Evolutionary conservation across 2,888 invertebrate species (phyloP), one percentile per base, ranked within the genome.

Genomic region (Automeris io): DNA sequence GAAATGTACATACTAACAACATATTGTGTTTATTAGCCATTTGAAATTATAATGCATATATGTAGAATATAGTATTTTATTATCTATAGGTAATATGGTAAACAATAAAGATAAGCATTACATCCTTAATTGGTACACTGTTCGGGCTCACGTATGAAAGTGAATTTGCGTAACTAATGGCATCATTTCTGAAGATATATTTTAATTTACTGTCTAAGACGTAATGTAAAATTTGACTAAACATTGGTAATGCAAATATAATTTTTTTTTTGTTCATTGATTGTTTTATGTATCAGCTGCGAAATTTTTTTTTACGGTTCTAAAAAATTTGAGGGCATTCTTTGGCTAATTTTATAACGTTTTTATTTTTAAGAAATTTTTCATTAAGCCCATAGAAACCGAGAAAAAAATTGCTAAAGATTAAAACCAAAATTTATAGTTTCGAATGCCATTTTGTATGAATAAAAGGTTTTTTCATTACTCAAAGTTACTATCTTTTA

Each of bases 31-130:
- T 42, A 51, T 39, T 44, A 29, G 37, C 29, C 26, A 44, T 49
- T 45, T 43, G 41, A 47, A 47, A 47, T 33, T 42, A 46, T 40
- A 46, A 45, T 49, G 33, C 41, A 29, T 8, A 8, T 16, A 4
- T 29, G 16, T 16, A 29, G 29, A 16, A 11, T 32, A 23, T 33
- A 18, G 11, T 32, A 37, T 32, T 37, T 22, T 37, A 37, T 37
- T 31, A 18, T n/a, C n/a, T n/a, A n/a, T 23, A 18, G 12, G 13
- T 31, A 16, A 16, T 13, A 29, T 29, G n/a, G 16, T 16, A 29
- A 16, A 16, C 13, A 29, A 29, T 29, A 29, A 16, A 29, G 16
- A n/a, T 29, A 29, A 29, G n/a, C 16, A 29, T 29, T 29, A 13
- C 29, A 29, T 29, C 16, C 16, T 29, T 29, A 16, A 29, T 29